phyloP scores from a whole-genome alignment of 1,140 invertebrate species.

The Vollenhovia emeryi region DNA sequence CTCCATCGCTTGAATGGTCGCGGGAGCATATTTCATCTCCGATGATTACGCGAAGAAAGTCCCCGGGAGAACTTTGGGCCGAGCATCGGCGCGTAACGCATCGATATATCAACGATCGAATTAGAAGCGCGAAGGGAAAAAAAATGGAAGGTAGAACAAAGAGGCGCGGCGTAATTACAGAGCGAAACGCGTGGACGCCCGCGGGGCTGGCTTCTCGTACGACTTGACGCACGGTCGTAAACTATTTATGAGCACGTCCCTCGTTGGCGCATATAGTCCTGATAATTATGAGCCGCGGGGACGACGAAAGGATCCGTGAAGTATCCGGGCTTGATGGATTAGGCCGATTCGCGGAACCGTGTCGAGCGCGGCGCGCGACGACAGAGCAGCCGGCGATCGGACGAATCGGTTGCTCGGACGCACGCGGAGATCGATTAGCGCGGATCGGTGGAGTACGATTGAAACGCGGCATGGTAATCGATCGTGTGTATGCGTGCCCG shows the following conservation, averaged over 20 bases:
- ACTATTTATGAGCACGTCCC: slow-evolving; percentile 25
- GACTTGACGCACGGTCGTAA: slow-evolving; percentile 30
- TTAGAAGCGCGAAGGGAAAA: slow-evolving; percentile 37
- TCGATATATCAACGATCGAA: slow-evolving; percentile 42
- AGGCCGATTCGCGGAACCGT: slow-evolving; percentile 34
- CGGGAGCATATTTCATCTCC: background rate
- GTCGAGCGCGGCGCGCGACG: slow-evolving; percentile 33
- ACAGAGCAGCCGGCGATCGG: slow-evolving; percentile 30
- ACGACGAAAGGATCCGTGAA: slow-evolving; percentile 36
- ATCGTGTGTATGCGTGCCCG: slow-evolving; percentile 35
- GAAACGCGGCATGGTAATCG: slow-evolving; percentile 28
- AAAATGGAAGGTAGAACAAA: slow-evolving; percentile 42
- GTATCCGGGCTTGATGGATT: slow-evolving; percentile 51
- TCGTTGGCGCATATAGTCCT: slow-evolving; percentile 21
- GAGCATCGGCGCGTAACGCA: background rate
- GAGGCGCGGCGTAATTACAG: slow-evolving; percentile 47
- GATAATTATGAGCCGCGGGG: slow-evolving; percentile 47
- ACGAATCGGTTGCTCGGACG: slow-evolving; percentile 4
- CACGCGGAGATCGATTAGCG: slow-evolving; percentile 47
- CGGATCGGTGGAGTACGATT: slow-evolving; percentile 11
- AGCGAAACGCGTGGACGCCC: slow-evolving; percentile 52
- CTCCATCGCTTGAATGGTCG: background rate
- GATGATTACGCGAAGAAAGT: slow-evolving; percentile 7
- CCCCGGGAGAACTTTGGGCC: background rate
- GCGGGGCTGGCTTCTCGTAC: slow-evolving; percentile 19